Evolutionary conservation across 2,113 vertebrate genomes (phyloP), one percentile per base, ranked within the genome.

Genomic region (Oceanites oceanicus): DNA sequence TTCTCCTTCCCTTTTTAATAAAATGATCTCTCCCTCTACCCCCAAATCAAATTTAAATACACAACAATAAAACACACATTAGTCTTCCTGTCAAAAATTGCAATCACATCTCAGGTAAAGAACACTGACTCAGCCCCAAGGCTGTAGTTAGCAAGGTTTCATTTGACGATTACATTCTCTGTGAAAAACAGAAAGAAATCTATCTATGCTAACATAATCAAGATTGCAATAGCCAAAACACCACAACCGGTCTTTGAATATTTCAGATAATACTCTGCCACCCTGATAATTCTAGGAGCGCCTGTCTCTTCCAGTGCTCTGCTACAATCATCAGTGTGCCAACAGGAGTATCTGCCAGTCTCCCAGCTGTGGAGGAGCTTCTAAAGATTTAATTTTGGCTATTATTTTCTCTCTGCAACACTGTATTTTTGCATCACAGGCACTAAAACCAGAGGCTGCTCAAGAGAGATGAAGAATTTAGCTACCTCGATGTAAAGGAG

Each of bases 11-110:
- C 58, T 95, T 92, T 96, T 96, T 75, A 97, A 94, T 94, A 95
- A 97, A 94, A 91, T 6, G 25, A 17, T 92, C 88, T 72, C 74
- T 92, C 45, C 42, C n/a, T 92, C 86, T 87, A 73, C 32, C 65
- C 42, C 36, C 85, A 96, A 98, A 95, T 97, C 79, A 92, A 95
- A 96, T 97, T 96, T 96, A 97, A 97, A 98, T 95, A 96, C 65
- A 90, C 76, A 96, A 96, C 97, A 88, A 80, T 97, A 96, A 97
- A 92, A 81, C 59, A 90, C 3, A 9, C 76, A 96, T 96, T 92
- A 90, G 81, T 97, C 90, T 93, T 82, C 95, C 74, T 96, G 90
- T 86, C 96, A 97, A 78, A 93, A 93, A 94, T 13, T 61, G 92
- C 92, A 65, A 93, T 94, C 72, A 73, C 68, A 86, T 92, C 93